Percentiles rank a stretch among this genome's conserved stretches.
Evolutionary conservation across 2,888 invertebrate genomes (phyloP).

Genomic region (Dynastes maya): DNA sequence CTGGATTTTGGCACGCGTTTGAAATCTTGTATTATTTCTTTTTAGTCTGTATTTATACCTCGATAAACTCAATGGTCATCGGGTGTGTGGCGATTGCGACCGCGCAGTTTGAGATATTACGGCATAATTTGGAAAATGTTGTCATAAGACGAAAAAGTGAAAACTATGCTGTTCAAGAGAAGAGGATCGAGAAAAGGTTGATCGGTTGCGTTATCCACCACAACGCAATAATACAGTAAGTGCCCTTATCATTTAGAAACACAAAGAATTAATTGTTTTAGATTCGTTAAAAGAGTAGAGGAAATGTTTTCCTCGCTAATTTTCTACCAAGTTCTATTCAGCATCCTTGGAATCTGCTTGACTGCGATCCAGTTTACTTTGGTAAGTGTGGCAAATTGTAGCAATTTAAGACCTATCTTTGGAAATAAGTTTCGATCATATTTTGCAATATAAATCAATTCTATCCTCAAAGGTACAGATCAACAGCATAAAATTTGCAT

Average conservation of each 20-base stretch:
- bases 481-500: conserved; percentile 49
- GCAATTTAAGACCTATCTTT: too few relatives aligned
- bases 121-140: too few relatives aligned
- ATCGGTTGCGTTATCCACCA: conserved; percentile 53
- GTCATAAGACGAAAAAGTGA: not conserved
- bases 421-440: too few relatives aligned
- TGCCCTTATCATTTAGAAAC: not conserved
- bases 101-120: conserved; percentile 1
- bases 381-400: conserved; percentile 45
- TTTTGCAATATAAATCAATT: too few relatives aligned
- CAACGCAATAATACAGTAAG: conserved; percentile 53
- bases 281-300: conserved; percentile 51
- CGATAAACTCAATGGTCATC: conserved; percentile 52
- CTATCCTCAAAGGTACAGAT: not conserved
- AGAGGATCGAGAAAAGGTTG: conserved; percentile 2
- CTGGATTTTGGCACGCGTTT: not conserved
- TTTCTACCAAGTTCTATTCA: conserved; percentile 53
- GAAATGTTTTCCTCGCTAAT: conserved; percentile 51
- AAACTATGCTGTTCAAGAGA: not conserved
- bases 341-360: conserved; percentile 54
- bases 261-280: conserved; percentile 28
- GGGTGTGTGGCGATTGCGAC: conserved; percentile 51
- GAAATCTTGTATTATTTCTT: not conserved
- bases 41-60: conserved; percentile 1
- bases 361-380: conserved; percentile 55